Evolutionary conservation across 2,888 invertebrate genomes (phyloP), one percentile per base, ranked within the genome.

Genomic region (Noctua comes): DNA sequence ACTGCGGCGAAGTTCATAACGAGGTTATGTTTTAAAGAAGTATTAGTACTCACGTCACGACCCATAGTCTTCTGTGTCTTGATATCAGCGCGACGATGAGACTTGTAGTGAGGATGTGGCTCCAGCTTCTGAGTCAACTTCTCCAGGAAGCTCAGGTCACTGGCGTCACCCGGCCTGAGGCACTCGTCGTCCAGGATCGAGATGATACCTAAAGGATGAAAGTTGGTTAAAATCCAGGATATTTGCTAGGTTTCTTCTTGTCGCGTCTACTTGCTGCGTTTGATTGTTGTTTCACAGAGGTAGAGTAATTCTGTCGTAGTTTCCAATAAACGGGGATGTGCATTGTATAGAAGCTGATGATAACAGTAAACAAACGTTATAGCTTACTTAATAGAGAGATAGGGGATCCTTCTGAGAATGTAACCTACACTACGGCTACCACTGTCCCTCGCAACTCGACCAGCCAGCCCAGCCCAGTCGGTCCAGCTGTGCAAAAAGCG

Each of bases 101-200:
- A 98, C 87, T 98, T 97, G 95, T 98, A 99, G 93, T 99, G 99
- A 2, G 97, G 97, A 94, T 99, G 99, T 13, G 97, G 96, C 73
- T 97, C 97, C 76, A 99, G 96, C 73, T 98, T 97, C 86, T 97
- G 97, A 76, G 98, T 98, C 91, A 99, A 96, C 94, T 99, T 99
- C 87, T 98, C 97, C 76, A 99, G 96, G 94, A 99, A 98, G 70
- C 98, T 99, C 79, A 97, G 92, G 94, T 99, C 99, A 0, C 97
- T 98, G 1, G 99, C 98, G 79, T 98, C 99, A 3, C 99, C 99
- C 0, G 99, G 99, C 54, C 99, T 97, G 31, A 99, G 96, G 93
- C 99, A 99, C 93, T 99, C 99, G 94, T 99, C 99, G 91, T 99
- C 99, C 97, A 99, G 96, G 90, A 98, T 97, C 0, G 98, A 97